Base-by-base conservation (phyloP, 1,140 invertebrate species). In the Drosophila tsacasi region DNA sequence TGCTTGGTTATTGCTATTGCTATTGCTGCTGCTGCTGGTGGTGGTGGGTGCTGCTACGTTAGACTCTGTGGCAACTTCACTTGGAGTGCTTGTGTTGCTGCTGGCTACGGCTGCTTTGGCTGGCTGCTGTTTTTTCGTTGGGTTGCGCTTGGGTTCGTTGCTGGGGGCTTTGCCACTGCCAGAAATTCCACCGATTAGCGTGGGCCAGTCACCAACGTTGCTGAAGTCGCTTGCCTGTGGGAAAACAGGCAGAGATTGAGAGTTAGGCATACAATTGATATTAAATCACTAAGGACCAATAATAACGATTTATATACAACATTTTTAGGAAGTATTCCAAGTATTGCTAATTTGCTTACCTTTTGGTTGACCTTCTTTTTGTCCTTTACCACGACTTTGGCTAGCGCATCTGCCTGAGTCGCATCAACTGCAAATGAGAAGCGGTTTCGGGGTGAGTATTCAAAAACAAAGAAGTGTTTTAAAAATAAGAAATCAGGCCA, bases 171-270 rank as follows among this genome's bases (percentile, higher is more conserved):
- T 92, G 81, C 87, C 86, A 82, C 84, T 87, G 23, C 73, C 73
- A 54, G 82, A 79, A 83, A 82, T 75, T 46, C 86, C 91, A 42
- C 91, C 91, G 71, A 92, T 85, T 55, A 97, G 93, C 71, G 96
- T 95, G 64, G 97, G 96, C 97, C 97, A 97, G 93, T 97, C 96
- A 66, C 95, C 95, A 77, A 95, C 95, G 93, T 96, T 95, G 74
- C 95, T 94, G 83, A 96, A 96, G 92, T 96, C 95, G 92, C 95
- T 96, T 54, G 95, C 95, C 96, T 96, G 92, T 7, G 94, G 94
- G 83, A 89, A 78, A 89, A 77, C 77, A 59, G 46, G 21, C 2
- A 55, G 5, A 37, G 1, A 23, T 37, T 15, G 8, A 35, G 19
- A 37, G 19, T 37, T 5, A 37, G 4, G 8, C 0, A 19, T 19